Evolutionary conservation across 2,113 vertebrate genomes (phyloP), one percentile per base, ranked within the genome.

Genomic region (Periophthalmus modestus): DNA sequence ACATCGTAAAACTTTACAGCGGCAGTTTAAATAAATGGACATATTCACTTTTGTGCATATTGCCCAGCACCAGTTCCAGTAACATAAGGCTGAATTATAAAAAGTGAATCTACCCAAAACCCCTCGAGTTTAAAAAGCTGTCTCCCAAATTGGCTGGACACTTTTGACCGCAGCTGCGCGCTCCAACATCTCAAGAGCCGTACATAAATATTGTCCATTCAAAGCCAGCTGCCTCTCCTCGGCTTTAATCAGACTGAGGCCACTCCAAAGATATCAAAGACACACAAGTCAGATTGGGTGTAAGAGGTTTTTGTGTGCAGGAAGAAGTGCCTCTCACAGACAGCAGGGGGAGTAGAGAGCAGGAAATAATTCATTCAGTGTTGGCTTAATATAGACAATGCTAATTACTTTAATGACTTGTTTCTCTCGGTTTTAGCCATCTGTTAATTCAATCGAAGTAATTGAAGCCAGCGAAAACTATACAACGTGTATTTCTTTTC

Each of bases 91-190:
- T 21, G 18, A 19, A 21, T n/a, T 55, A 9, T 21, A 21, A 55
- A 19, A 19, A 21, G 5, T 1, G 52, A 21, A n/a, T n/a, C 9
- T 19, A 43, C 10, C 16, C 16, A 52, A 52, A 52, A 19, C 3
- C 48, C 48, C 48, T 52, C 48, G 7, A 55, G 52, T 21, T 9
- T 21, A 75, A 86, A 83, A 85, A 67, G 66, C 69, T 52, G 69
- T 79, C 76, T 74, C 69, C 11, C 75, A 85, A 85, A 83, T 87
- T 82, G 80, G 48, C 76, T 72, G 9, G 33, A 16, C 68, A 80
- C 66, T 79, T 77, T 81, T 80, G 79, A 81, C 81, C 88, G 82
- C 84, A 89, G 89, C 88, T 92, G 80, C 54, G 69, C 57, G 69
- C 72, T 82, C 73, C 72, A 84, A 83, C 86, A 82, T 89, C 85